Percentiles rank a stretch among this genome's conserved stretches.
Evolutionary conservation across 2,113 vertebrate genomes (phyloP).

Genomic region (Montifringilla adamsi): DNA sequence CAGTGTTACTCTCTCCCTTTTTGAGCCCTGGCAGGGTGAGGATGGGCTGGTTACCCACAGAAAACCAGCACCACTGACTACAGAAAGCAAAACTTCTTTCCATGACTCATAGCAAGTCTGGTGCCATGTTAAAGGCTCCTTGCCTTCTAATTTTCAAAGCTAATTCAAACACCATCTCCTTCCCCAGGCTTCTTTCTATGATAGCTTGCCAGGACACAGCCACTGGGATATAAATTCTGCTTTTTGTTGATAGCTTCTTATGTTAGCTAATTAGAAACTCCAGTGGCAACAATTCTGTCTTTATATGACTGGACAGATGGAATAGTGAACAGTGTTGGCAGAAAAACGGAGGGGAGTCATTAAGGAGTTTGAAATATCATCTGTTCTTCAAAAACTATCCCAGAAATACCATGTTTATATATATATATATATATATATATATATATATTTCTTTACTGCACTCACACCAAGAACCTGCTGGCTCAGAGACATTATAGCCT

Average conservation of each 20-base stretch:
- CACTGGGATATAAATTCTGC: background rate
- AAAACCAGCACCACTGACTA: background rate
- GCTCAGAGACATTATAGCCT: background rate
- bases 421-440: background rate
- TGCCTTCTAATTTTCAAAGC: background rate
- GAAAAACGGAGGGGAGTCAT: background rate
- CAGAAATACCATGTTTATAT: background rate
- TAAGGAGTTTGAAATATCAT: background rate
- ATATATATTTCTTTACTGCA: background rate
- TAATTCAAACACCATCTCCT: background rate
- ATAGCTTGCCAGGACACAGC: background rate
- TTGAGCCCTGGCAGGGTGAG: background rate
- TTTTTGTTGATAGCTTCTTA: background rate
- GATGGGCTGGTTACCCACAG: background rate
- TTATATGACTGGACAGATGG: background rate
- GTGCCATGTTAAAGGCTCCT: background rate
- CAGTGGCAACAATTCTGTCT: background rate
- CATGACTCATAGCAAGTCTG: background rate
- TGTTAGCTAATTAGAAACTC: background rate
- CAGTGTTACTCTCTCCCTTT: background rate
- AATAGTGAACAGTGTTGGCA: background rate
- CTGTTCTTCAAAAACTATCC: background rate
- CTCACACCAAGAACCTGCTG: background rate
- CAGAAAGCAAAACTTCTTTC: background rate
- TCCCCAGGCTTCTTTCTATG: background rate